Evolutionary conservation across 2,113 vertebrate genomes (phyloP), one percentile per base, ranked within the genome.

Genomic region (Muntiacus muntjak): DNA sequence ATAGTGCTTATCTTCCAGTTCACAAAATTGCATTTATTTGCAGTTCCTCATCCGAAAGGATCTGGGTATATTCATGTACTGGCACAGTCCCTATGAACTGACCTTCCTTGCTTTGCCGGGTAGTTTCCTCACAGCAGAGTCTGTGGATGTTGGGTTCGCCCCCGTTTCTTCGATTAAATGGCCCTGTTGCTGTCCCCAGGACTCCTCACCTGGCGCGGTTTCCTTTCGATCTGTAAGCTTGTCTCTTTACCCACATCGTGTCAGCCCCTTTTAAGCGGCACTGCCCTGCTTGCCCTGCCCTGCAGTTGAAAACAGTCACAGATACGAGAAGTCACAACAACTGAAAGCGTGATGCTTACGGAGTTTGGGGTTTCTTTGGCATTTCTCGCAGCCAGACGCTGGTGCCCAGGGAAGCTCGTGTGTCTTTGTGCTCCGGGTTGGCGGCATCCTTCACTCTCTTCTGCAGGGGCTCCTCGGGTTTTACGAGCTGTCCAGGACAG

Each of bases 1-100:
- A 23, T 25, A 74, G 7, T 43, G n/a, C 28, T 64, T 81, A 57
- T 82, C 33, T 83, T 97, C 85, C 7, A 81, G 50, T 81, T 86
- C 76, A 71, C 79, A 91, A 93, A 83, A 92, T 28, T 50, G 21
- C 33, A 3, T 94, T 92, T 85, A 81, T 79, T 84, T 87, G 21
- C 33, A 78, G 15, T 84, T 64, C 78, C 43, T 87, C 47, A 58
- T 45, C 81, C 52, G 43, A 81, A 97, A 89, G 62, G 88, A 43
- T 86, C 71, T 94, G 45, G 60, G 3, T 28, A 25, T 45, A 71
- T 88, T 62, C 17, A 95, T 52, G 47, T 84, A 57, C 85, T 25
- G 89, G 57, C 11, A 58, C 50, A 33, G 43, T 64, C 25, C 82
- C 1, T 25, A 12, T 82, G 62, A 36, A 87, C 45, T 83, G 82